Evolutionary conservation across 2,113 vertebrate genomes (phyloP).

Genomic region (Varanus komodoensis): DNA sequence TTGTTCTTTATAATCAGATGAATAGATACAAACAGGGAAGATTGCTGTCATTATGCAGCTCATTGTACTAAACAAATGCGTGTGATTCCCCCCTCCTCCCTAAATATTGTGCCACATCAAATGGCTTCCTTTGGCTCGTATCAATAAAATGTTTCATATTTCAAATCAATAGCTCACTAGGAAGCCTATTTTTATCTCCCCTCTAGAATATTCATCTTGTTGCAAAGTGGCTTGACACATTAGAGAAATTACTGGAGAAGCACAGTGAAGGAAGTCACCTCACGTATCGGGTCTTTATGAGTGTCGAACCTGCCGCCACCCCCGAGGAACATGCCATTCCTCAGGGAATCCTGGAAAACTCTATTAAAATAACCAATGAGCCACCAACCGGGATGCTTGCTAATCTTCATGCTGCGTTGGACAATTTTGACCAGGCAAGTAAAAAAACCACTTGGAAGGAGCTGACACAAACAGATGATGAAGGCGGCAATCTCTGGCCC

Average conservation of each 20-base stretch:
- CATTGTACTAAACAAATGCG: slow-evolving; percentile 83
- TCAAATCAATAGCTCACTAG: slow-evolving; percentile 77
- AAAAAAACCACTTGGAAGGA: slow-evolving; percentile 41
- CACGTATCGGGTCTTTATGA: slow-evolving; percentile 78
- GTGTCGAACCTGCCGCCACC: slow-evolving; percentile 78
- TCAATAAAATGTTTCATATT: slow-evolving; percentile 78
- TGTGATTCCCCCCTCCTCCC: slow-evolving; percentile 65
- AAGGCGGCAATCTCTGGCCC: not conserved
- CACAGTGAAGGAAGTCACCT: slow-evolving; percentile 79
- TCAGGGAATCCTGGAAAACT: slow-evolving; percentile 83
- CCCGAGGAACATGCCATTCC: slow-evolving; percentile 80
- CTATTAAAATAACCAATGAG: slow-evolving; percentile 86
- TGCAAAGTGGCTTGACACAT: slow-evolving; percentile 78
- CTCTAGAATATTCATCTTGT: slow-evolving; percentile 85
- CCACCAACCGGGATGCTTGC: slow-evolving; percentile 82
- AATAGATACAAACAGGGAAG: slow-evolving; percentile 82
- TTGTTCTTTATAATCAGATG: slow-evolving; percentile 80
- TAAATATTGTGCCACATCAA: slow-evolving; percentile 73
- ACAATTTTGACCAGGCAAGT: slow-evolving; percentile 83
- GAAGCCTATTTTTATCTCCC: slow-evolving; percentile 55
- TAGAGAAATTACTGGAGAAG: slow-evolving; percentile 83
- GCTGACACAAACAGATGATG: slow-evolving; percentile 26
- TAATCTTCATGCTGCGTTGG: slow-evolving; percentile 78
- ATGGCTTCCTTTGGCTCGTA: slow-evolving; percentile 77
- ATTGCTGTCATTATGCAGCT: slow-evolving; percentile 82